Conservation (phyloP, 2,113 vertebrate genomes). For the Cavia aperea region DNA sequence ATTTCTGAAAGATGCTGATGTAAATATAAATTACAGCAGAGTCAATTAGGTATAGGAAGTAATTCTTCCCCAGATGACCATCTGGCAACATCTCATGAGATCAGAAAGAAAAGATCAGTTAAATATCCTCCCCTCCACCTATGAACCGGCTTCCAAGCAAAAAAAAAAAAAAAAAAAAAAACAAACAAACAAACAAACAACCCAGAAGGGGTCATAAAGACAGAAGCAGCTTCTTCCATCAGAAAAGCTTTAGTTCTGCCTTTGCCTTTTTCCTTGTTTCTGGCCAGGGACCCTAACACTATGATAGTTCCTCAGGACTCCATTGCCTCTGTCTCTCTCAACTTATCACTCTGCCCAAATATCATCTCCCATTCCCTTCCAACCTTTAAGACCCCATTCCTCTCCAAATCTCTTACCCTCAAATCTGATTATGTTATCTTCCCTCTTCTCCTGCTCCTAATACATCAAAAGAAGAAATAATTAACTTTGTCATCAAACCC, state of each 20-base stretch:
- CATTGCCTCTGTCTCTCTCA: not conserved
- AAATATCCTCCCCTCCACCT: not conserved
- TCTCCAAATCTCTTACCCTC: not conserved
- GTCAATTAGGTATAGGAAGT: not conserved
- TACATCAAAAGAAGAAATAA: constrained; percentile 14
- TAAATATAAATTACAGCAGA: constrained; percentile 19
- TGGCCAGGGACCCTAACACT: not conserved
- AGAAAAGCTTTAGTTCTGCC: not conserved
- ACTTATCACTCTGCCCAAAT: not conserved
- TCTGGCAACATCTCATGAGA: not conserved
- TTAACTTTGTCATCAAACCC: constrained; percentile 12
- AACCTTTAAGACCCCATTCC: not conserved
- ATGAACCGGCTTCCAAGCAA: not conserved
- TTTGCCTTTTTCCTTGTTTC: not conserved
- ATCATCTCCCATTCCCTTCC: not conserved
- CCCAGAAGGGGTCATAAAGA: not conserved
- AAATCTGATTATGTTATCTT: not conserved
- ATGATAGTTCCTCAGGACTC: not conserved
- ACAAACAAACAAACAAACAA: too few species aligned
- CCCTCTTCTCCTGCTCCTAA: not conserved
- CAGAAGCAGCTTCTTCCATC: not conserved
- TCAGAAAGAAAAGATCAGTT: not conserved
- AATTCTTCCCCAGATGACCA: constrained; percentile 24
- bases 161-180: too few species aligned
- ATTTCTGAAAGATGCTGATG: constrained; percentile 34